Evolutionary conservation across 2,888 invertebrate genomes (phyloP).

Genomic region (Apodemia hepburni): DNA sequence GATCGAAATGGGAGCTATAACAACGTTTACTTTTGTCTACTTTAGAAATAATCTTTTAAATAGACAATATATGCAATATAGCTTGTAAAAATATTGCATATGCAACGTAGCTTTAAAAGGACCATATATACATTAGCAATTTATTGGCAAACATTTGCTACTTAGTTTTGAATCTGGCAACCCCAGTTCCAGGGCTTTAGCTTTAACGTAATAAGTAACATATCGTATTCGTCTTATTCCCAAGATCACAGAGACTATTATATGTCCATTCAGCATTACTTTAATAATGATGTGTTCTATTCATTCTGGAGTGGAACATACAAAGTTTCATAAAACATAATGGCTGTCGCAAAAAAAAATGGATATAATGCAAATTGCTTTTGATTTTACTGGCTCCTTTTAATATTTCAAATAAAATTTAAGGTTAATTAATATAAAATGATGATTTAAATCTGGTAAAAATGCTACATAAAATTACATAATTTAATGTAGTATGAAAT

Average conservation of each 20-base stretch:
- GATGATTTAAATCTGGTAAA: too few species aligned
- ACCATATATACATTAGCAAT: too few species aligned
- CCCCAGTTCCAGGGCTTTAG: background rate
- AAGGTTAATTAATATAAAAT: too few species aligned
- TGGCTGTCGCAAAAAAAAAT: background rate
- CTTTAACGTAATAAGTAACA: background rate
- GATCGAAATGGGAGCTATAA: too few species aligned
- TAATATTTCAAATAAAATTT: too few species aligned
- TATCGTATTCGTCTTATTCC: background rate
- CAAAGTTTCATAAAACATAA: background rate
- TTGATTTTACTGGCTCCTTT: background rate
- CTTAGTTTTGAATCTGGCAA: background rate
- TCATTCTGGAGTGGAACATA: background rate
- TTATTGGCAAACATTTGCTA: too few species aligned
- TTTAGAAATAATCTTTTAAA: too few species aligned
- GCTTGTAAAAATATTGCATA: too few species aligned
- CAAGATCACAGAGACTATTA: background rate
- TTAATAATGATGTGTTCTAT: background rate
- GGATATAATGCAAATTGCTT: background rate
- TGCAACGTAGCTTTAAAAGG: too few species aligned
- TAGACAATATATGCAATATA: too few species aligned
- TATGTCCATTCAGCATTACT: background rate
- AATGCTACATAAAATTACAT: background rate
- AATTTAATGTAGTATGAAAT: background rate
- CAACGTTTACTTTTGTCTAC: too few species aligned